Base-by-base conservation (phyloP, 2,797 vertebrate species). In the Antrozous pallidus region DNA sequence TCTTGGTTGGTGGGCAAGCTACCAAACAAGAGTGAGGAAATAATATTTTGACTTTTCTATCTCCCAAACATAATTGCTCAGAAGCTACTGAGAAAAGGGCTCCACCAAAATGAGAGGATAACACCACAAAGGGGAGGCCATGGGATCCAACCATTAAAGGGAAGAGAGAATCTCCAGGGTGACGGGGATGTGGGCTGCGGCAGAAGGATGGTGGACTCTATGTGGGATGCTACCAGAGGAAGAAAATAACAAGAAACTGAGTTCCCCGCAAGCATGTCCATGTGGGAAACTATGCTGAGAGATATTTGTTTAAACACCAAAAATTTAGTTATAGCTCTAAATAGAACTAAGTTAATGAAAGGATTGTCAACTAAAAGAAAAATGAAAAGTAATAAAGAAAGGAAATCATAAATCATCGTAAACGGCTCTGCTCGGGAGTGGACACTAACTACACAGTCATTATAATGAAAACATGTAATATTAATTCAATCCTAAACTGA, bases 81-180 rank as follows among this genome's bases (percentile, higher is more conserved):
- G 74, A 88, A 94, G 69, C 71, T 87, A 31, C n/a, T 87, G 11
- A 77, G 88, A 92, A 83, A 56, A 36, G 22, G 36, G 26, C 63
- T 74, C 33, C 56, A 42, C 20, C 36, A 28, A 82, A 82, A 73
- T 20, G n/a, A 83, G 33, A 80, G 36, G 38, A n/a, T 38, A 36
- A 83, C 63, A 7, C 36, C 86, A 74, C 3, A 40, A 65, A 75
- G 33, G 67, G 70, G 31, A 92, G 78, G 80, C 70, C 13, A 4
- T 10, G 8, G 26, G 13, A 36, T 54, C 51, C 51, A 70, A 2
- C n/a, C n/a, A 14, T 54, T 69, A 38, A 26, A 38, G 9, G 31
- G 61, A 75, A 38, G 70, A n/a, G 38, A 42, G 36, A 24, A 42
- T 84, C 69, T 51, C 42, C 36, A n/a, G 26, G 49, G 14, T 31